These are phyloP conservation scores for Tanytarsus gracilentus DNA, from an alignment of 2,888 invertebrate genomes.

Conservation along the genomic window DNA sequence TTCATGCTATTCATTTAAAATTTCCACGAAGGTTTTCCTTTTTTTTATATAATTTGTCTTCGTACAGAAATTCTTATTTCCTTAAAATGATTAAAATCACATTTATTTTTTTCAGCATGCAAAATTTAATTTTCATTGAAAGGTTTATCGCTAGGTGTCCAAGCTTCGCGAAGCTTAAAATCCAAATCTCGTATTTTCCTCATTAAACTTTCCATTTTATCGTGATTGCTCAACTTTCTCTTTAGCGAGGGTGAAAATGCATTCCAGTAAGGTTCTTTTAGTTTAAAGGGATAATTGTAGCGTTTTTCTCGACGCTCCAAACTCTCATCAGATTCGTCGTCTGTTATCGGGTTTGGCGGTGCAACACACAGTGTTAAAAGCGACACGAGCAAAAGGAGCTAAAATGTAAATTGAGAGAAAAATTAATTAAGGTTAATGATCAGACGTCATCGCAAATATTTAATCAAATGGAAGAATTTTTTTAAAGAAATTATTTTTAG, in stretches of 20 bases:
- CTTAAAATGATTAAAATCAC: not conserved
- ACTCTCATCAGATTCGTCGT: not conserved
- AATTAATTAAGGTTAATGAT: too few species aligned
- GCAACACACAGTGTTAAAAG: not conserved
- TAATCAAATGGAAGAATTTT: too few species aligned
- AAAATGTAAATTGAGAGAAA: too few species aligned
- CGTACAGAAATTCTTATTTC: not conserved
- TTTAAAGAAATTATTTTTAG: too few species aligned
- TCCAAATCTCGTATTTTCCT: not conserved
- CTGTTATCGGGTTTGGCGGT: not conserved
- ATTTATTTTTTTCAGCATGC: not conserved
- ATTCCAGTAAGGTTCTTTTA: not conserved
- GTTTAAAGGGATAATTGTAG: not conserved
- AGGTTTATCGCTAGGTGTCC: not conserved
- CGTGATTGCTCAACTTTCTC: not conserved
- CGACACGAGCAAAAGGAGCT: not conserved
- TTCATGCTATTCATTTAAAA: too few species aligned
- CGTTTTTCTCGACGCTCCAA: not conserved
- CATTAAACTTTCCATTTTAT: not conserved
- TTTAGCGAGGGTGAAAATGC: not conserved
- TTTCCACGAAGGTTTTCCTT: too few species aligned
- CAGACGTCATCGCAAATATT: too few species aligned
- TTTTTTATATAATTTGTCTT: too few species aligned
- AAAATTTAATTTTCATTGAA: not conserved
- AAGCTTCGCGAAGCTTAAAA: not conserved